A percentile compares a stretch with the other conserved stretches of the same genome.
phyloP scores from a whole-genome alignment of 1,140 invertebrate genomes.

The Zaprionus gabonicus region DNA sequence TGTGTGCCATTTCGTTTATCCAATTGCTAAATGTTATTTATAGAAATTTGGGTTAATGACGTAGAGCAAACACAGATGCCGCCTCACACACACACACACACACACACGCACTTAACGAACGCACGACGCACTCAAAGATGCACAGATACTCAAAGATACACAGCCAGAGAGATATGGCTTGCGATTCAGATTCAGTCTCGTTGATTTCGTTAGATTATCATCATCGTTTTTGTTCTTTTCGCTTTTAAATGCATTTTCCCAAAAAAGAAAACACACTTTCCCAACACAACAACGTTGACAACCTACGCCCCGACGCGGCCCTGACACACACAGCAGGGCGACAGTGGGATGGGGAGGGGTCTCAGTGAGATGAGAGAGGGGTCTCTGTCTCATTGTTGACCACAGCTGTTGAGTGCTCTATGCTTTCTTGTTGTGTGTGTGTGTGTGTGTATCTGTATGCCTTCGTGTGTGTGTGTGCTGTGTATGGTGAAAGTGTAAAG shows the following conservation, averaged over 20 bases:
- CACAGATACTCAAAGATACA: conserved; percentile 51
- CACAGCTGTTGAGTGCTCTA: conserved; percentile 54
- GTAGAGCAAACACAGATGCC: conserved; percentile 70
- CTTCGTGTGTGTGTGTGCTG: conserved; percentile 26
- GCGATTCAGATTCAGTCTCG: conserved; percentile 13
- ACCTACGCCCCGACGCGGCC: conserved; percentile 28
- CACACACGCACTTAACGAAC: conserved; percentile 22
- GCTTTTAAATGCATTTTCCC: conserved; percentile 69
- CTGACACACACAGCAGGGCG: conserved; percentile 28
- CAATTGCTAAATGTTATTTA: conserved; percentile 73
- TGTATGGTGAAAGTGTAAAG: conserved; percentile 72
- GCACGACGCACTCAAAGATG: conserved; percentile 50
- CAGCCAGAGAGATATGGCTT: conserved; percentile 32
- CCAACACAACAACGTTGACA: conserved; percentile 45
- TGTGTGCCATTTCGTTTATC: conserved; percentile 47
- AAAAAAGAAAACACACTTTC: conserved; percentile 43
- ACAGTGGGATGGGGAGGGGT: background rate
- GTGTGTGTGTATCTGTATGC: conserved; percentile 27
- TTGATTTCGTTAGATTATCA: conserved; percentile 66
- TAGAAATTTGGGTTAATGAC: conserved; percentile 81
- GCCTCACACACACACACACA: conserved; percentile 47
- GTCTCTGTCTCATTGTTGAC: conserved; percentile 56
- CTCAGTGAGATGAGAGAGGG: background rate
- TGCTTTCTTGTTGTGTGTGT: background rate
- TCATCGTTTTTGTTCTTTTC: conserved; percentile 69